These are phyloP conservation scores for Basileuterus tristriatus DNA, from an alignment of 2,797 vertebrate species.

Conservation along the genomic window DNA sequence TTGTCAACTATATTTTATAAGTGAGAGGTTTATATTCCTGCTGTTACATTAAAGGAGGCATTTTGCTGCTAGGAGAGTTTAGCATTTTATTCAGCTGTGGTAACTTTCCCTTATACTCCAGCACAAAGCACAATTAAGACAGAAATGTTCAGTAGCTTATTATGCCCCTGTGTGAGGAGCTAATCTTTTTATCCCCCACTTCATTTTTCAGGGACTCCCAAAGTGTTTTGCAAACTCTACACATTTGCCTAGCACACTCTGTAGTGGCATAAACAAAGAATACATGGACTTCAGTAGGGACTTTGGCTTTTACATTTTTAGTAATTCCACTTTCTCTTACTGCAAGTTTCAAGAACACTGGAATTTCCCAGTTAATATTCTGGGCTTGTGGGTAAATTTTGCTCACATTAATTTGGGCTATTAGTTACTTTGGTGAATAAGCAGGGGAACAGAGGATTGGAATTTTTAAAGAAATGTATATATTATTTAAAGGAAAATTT, in stretches of 20 bases:
- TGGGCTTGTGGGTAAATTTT: background rate
- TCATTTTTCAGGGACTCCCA: slow-evolving; percentile 5
- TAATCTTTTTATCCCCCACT: background rate
- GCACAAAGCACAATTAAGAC: background rate
- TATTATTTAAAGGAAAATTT: background rate
- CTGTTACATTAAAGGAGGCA: background rate
- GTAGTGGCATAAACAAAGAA: background rate
- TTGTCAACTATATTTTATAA: background rate
- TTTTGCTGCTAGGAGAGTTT: slow-evolving; percentile 9
- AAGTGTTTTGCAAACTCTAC: background rate
- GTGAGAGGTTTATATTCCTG: slow-evolving; percentile 28
- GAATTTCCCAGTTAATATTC: background rate
- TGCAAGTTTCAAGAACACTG: background rate
- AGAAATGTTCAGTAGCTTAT: slow-evolving; percentile 24
- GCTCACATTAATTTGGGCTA: background rate
- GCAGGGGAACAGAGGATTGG: background rate
- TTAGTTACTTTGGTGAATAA: background rate
- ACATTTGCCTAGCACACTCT: background rate
- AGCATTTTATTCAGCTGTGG: slow-evolving; percentile 6
- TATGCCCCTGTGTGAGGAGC: background rate
- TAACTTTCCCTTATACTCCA: background rate
- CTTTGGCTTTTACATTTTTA: background rate
- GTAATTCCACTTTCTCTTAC: background rate
- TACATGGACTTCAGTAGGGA: background rate
- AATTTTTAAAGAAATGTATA: background rate